A percentile compares a stretch with the other conserved stretches of the same genome.
These are phyloP conservation scores for Arctopsyche grandis DNA, from an alignment of 1,140 invertebrate genomes.

Conservation along the genomic window DNA sequence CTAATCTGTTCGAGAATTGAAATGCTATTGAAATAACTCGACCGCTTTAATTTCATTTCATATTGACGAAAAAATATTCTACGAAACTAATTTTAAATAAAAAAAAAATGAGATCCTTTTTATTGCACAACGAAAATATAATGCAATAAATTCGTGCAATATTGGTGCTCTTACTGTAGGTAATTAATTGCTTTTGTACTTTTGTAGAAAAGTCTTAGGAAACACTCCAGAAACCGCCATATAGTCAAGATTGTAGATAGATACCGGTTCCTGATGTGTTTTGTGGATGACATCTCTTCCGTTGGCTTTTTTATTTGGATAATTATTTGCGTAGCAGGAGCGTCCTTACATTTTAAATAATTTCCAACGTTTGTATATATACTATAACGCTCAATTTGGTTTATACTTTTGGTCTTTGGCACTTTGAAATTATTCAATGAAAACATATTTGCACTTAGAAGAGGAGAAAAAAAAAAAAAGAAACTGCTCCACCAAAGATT, in stretches of 20 bases:
- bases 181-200: slow-evolving; percentile 41
- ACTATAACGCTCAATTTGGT: no score
- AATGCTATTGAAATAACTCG: slow-evolving; percentile 41
- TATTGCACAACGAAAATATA: slow-evolving; percentile 50
- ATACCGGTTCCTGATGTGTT: slow-evolving; percentile 41
- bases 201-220: slow-evolving; percentile 43
- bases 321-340: background rate
- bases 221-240: slow-evolving; percentile 40
- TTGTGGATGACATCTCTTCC: slow-evolving; percentile 62
- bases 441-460: background rate
- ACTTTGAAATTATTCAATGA: background rate
- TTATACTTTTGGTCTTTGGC: no score
- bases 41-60: slow-evolving; percentile 24
- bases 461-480: background rate
- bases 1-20: slow-evolving; percentile 46
- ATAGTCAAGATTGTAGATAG: slow-evolving; percentile 54
- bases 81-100: background rate
- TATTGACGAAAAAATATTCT: slow-evolving; percentile 18
- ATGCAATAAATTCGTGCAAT: slow-evolving; percentile 52
- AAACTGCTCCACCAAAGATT: slow-evolving; percentile 9
- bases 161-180: slow-evolving; percentile 53
- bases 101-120: slow-evolving; percentile 34
- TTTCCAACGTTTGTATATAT: background rate
- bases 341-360: slow-evolving; percentile 21
- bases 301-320: slow-evolving; percentile 56